phyloP scores from a whole-genome alignment of 2,113 vertebrate genomes.

The Mungos mungo region DNA sequence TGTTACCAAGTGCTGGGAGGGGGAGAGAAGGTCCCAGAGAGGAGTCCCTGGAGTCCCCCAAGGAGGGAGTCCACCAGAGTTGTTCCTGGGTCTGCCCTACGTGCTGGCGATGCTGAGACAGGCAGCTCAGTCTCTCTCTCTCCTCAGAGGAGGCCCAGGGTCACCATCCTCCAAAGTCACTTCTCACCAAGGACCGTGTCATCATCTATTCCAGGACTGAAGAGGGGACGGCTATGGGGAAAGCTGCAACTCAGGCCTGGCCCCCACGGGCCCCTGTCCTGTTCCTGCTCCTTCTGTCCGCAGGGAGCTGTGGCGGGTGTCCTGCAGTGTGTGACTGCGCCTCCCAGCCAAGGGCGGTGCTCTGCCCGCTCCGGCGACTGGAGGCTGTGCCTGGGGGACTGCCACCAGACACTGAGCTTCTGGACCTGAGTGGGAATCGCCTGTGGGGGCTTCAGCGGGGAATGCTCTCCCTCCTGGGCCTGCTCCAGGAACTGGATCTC shows the following conservation, averaged over 20 bases:
- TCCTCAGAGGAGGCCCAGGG: not conserved
- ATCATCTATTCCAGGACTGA: constrained; percentile 64
- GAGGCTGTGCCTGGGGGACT: constrained; percentile 87
- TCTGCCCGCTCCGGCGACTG: constrained; percentile 88
- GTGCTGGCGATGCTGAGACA: not conserved
- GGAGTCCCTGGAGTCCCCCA: not conserved
- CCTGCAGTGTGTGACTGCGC: constrained; percentile 88
- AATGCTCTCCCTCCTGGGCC: constrained; percentile 87
- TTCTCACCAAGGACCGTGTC: constrained; percentile 30
- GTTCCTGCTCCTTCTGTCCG: constrained; percentile 56
- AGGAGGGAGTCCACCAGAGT: not conserved
- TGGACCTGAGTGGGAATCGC: constrained; percentile 91
- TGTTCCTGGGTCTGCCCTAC: not conserved
- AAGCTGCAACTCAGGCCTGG: constrained; percentile 38
- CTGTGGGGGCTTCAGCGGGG: constrained; percentile 88
- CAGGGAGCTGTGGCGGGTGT: constrained; percentile 76
- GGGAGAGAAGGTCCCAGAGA: not conserved
- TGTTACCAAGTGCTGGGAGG: not conserved
- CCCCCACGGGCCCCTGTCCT: constrained; percentile 32
- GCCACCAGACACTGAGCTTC: constrained; percentile 83
- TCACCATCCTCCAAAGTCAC: not conserved
- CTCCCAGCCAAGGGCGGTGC: constrained; percentile 85
- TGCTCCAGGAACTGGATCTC: constrained; percentile 91
- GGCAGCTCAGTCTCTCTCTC: not conserved
- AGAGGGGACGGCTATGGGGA: constrained; percentile 54